Conservation (phyloP, 2,113 vertebrate species). For the Pycnonotus jocosus region DNA sequence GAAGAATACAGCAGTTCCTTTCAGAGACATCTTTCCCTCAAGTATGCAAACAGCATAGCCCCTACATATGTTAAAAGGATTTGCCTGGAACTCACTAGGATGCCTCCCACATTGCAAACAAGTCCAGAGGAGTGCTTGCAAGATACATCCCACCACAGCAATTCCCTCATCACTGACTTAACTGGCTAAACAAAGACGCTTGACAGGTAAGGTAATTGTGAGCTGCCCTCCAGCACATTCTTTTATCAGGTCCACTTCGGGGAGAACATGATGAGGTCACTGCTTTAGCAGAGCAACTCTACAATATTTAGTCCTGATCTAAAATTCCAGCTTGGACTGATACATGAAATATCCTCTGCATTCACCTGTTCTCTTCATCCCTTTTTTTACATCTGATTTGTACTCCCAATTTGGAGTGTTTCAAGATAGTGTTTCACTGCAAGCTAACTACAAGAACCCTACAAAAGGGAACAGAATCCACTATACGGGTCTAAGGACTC, state of each 20-base stretch:
- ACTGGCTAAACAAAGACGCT: slow-evolving; percentile 30
- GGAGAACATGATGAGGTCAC: slow-evolving; percentile 35
- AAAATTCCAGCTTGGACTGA: neutral
- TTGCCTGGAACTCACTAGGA: neutral
- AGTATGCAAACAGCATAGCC: neutral
- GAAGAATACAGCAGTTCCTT: neutral
- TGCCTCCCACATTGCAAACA: neutral
- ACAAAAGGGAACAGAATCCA: neutral
- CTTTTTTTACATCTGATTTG: neutral
- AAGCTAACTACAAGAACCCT: neutral
- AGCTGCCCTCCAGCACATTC: slow-evolving; percentile 41
- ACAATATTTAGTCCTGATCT: neutral
- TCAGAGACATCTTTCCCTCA: neutral
- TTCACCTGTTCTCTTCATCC: neutral
- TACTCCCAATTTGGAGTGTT: neutral
- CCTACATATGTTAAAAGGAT: neutral
- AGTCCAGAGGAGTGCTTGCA: slow-evolving; percentile 16
- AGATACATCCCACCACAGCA: neutral
- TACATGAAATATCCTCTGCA: neutral
- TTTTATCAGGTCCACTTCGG: slow-evolving; percentile 45
- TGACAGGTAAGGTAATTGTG: slow-evolving; percentile 54
- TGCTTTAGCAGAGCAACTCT: slow-evolving; percentile 19
- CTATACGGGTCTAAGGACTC: neutral
- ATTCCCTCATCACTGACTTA: neutral
- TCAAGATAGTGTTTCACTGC: neutral